Percentiles rank a stretch among this genome's conserved stretches.
These are phyloP conservation scores for Guaruba guarouba DNA, from an alignment of 2,113 vertebrate species.

Conservation along the genomic window DNA sequence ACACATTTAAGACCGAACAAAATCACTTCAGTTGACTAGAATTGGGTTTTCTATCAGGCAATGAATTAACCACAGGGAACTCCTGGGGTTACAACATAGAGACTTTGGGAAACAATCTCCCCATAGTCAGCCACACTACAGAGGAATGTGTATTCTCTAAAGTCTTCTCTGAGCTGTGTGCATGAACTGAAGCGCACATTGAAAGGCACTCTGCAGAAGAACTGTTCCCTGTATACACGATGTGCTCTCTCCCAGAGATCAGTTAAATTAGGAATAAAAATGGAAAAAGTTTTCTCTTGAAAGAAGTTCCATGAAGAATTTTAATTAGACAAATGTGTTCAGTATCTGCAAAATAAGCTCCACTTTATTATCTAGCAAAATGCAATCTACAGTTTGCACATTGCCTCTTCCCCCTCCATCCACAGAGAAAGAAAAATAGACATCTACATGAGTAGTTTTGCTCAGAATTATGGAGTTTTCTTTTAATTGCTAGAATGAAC, in stretches of 20 bases:
- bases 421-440: constrained; percentile 10
- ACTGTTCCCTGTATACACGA: background rate
- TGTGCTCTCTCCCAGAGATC: background rate
- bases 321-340: constrained; percentile 8
- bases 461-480: constrained; percentile 8
- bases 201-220: background rate
- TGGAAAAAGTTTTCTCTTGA: background rate
- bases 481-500: constrained; percentile 42
- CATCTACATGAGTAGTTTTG: background rate
- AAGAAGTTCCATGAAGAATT: background rate
- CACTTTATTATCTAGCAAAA: background rate
- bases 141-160: accelerated
- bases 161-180: background rate
- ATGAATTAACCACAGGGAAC: background rate
- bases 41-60: background rate
- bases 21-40: background rate
- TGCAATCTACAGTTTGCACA: background rate
- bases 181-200: background rate
- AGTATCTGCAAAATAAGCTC: background rate
- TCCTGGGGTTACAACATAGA: background rate
- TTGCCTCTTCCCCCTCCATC: constrained; percentile 23
- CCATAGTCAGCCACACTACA: background rate
- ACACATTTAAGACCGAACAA: background rate
- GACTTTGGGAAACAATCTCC: background rate
- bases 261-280: background rate